Base-by-base conservation (phyloP, 1,140 invertebrate species). In the Drosophila parabipectinata region DNA sequence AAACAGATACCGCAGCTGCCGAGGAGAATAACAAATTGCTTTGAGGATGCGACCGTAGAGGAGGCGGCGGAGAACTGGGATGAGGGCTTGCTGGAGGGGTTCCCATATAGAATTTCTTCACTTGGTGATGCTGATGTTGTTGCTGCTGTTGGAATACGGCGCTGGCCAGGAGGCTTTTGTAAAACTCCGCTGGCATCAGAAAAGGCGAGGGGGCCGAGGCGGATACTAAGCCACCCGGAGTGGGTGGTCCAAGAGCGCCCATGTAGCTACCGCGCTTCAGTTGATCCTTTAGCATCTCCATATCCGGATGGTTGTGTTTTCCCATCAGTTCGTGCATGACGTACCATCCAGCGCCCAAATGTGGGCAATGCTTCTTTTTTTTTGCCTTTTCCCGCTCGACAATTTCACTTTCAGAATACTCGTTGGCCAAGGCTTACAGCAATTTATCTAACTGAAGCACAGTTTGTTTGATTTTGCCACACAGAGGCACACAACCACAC, bases 151-250 rank as follows among this genome's bases (percentile, higher is more conserved):
- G 93, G 4, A 95, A 91, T 4, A 95, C 94, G 7, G 94, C 94
- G 84, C 94, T 96, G 18, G 95, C 95, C 69, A 96, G 92, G 48
- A 96, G 93, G 81, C 94, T 96, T 90, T 96, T 96, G 87, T 96
- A 96, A 66, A 96, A 92, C 78, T 96, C 95, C 58, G 95, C 94
- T 6, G 95, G 95, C 64, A 96, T 92, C 12, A 96, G 91, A 79
- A 96, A 95, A 6, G 93, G 93, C 3, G 93, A 66, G 32, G 73
- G 2, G 41, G 41, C 14, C 6, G 15, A 51, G 7, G 58, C 48
- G 7, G 50, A 9, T 8, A 47, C 48, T 0, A 56, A 12, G 5
- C 39, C 18, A 18, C 30, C 58, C 9, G 77, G 77, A 18, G 77
- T 72, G 55, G 73, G 55, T 24, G 54, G 28, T 6, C 30, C 59